These are phyloP conservation scores for Microplitis mediator DNA, from an alignment of 1,140 invertebrate species.

Conservation along the genomic window DNA sequence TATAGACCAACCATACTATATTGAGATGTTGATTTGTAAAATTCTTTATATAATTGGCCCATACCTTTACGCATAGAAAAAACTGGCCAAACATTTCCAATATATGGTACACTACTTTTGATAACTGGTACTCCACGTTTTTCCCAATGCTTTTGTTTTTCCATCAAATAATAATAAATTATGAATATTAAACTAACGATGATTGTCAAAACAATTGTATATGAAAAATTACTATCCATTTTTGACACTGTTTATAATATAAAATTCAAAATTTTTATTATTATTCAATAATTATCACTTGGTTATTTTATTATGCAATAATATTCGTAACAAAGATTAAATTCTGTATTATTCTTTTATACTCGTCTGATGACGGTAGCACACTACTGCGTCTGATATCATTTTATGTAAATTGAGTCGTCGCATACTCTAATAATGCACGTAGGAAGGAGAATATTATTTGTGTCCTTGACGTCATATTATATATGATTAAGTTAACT, in stretches of 20 bases:
- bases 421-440: too few relatives aligned
- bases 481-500: too few relatives aligned
- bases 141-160: constrained; percentile 53
- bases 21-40: constrained; percentile 30
- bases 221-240: not conserved
- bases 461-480: too few relatives aligned
- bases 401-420: too few relatives aligned
- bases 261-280: too few relatives aligned
- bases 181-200: not conserved
- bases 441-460: too few relatives aligned
- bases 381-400: too few relatives aligned
- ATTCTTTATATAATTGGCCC: not conserved
- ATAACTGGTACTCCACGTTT: constrained; percentile 52
- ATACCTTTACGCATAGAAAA: constrained; percentile 24
- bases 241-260: not conserved
- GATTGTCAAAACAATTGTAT: not conserved
- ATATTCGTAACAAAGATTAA: too few relatives aligned
- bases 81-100: constrained; percentile 41
- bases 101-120: constrained; percentile 31
- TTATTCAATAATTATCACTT: too few relatives aligned
- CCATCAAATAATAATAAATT: not conserved
- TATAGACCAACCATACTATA: constrained; percentile 45
- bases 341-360: too few relatives aligned
- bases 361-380: too few relatives aligned
- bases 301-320: too few relatives aligned